Evolutionary conservation across 1,140 invertebrate genomes (phyloP), one percentile per base, ranked within the genome.

Genomic region (Drosophila watanabei): DNA sequence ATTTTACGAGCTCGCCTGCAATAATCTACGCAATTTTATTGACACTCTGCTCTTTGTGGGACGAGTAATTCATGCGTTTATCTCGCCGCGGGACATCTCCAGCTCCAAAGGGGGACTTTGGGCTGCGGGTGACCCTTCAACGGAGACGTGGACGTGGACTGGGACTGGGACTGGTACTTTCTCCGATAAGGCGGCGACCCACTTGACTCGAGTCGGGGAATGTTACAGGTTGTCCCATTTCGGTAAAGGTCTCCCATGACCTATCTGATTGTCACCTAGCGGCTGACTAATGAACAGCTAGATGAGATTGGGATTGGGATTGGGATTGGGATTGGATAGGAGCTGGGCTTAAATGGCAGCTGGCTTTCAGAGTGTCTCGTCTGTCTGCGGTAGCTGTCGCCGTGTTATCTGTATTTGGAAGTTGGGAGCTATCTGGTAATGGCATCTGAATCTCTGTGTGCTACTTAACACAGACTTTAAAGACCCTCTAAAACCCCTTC

Each of bases 21-120:
- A 90, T 90, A 90, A 90, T 86, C 86, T 90, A 86, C 75, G 86
- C 86, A 91, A 90, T 90, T 90, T 90, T 90, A 90, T 90, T 86
- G 86, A 90, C 86, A 89, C 86, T 85, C 78, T 64, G 66, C 75
- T 81, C 78, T 84, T 80, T 89, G 85, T 78, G 75, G 78, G 46
- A 33, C 63, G 63, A 66, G 71, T 79, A 87, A 87, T 79, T 86
- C 79, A 82, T 75, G 75, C 63, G 73, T 78, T 82, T 78, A 68
- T 82, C 75, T 60, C 82, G 52, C 82, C 54, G 82, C 82, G 65
- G 82, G 82, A 56, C 66, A 86, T 80, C 80, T 48, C 32, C n/a
- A 59, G 59, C 64, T 56, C 51, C 8, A 52, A 58, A 52, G 37
- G n/a, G 39, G 37, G 4, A 51, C 9, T n/a, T 2, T n/a, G 45